These are phyloP conservation scores for Limnephilus marmoratus DNA, from an alignment of 2,888 invertebrate genomes.

Conservation along the genomic window DNA sequence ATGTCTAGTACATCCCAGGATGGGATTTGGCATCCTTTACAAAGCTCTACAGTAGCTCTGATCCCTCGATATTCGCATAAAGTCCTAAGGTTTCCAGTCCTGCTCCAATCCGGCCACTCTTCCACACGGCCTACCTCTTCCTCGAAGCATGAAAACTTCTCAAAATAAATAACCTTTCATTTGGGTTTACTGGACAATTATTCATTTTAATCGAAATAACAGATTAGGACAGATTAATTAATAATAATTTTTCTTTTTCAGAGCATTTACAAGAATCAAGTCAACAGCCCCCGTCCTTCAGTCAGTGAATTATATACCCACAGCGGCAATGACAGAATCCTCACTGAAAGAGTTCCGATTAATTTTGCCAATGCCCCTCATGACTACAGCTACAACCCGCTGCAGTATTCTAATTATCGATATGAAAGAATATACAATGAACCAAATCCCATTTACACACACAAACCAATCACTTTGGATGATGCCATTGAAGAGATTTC, in stretches of 20 bases:
- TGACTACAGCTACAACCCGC: constrained; percentile 43
- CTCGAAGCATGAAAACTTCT: no score
- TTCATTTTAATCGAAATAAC: background rate
- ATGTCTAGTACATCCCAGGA: no score
- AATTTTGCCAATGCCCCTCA: constrained; percentile 29
- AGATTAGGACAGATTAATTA: background rate
- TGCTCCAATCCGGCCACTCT: no score
- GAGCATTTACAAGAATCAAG: constrained; percentile 58
- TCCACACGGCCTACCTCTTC: no score
- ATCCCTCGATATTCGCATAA: no score
- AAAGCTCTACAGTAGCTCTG: no score
- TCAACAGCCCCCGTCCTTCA: constrained; percentile 22
- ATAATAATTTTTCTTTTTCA: constrained; percentile 25
- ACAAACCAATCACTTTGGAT: constrained; percentile 61
- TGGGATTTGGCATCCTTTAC: no score
- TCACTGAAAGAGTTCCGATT: constrained; percentile 50
- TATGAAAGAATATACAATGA: constrained; percentile 53
- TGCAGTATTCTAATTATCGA: constrained; percentile 54
- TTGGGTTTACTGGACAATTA: background rate
- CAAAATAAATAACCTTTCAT: no score
- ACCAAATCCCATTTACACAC: constrained; percentile 54
- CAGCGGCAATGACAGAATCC: constrained; percentile 17
- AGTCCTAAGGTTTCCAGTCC: no score
- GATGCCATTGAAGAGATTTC: constrained; percentile 66
- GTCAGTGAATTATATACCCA: constrained; percentile 17